Evolutionary conservation across 1,140 invertebrate species (phyloP), one percentile per base, ranked within the genome.

Genomic region (Drosophila equinoxialis): DNA sequence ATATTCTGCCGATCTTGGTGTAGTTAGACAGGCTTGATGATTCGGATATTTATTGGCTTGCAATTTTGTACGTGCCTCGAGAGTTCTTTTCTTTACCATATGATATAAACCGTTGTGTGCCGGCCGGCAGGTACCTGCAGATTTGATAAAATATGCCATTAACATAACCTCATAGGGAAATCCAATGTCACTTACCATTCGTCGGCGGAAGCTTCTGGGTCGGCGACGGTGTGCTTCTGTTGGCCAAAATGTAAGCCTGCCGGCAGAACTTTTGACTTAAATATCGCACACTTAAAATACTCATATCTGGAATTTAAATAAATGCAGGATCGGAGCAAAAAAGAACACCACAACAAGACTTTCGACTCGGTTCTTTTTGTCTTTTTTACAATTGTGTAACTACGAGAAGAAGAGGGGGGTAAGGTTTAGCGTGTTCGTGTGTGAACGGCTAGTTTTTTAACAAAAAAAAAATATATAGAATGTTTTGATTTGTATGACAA

Each of bases 61-160:
- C 65, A 90, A 79, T 81, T 90, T 90, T 8, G 80, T 74, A 35
- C 86, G 82, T 51, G 86, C 89, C 60, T 90, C 82, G 11, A 90
- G 77, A 62, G 89, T 78, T 55, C 86, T 83, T 77, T 89, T 91
- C 71, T 90, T 91, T 75, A 91, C 90, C 90, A 90, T 91, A 84
- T 91, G 74, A 90, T 81, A 90, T 51, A 91, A 70, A 55, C 70
- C 81, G 70, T 78, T 86, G 81, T 86, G 86, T 5, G 72, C 74
- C 17, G 77, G 51, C 11, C 90, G 83, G 13, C 35, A 68, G 33
- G 8, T 41, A 23, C 37, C 85, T 90, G 42, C 17, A 30, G 6
- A 26, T 13, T 41, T 11, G 7, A 57, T 10, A 30, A 66, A 11
- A 39, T 39, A 54, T 42, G 30, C 14, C 23, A 54, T 26, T 55